Base-by-base conservation (phyloP, 1,140 invertebrate genomes). In the Cherax destructor region DNA sequence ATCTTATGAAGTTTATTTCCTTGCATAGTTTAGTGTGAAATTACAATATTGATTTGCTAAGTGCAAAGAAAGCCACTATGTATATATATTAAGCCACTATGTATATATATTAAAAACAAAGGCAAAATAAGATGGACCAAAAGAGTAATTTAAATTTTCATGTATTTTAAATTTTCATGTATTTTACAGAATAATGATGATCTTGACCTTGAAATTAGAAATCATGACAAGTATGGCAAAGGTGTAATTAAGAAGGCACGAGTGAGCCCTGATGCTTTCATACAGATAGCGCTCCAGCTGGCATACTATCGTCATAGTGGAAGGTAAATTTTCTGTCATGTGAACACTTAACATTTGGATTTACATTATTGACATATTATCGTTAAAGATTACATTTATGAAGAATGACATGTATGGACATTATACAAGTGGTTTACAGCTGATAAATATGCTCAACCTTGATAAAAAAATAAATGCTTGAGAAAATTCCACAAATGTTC, bases 221-320 rank as follows among this genome's bases (percentile, higher is more conserved):
- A 95, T 81, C 95, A 95, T 93, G 91, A 92, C 24, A 91, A 93
- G 9, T 96, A 95, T 94, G 95, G 95, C 4, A 96, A 96, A 94
- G 95, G 95, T 30, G 94, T 95, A 47, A 95, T 96, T 21, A 96
- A 96, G 92, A 94, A 94, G 77, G 95, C 94, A 86, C 94, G 94
- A 92, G 94, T 95, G 21, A 95, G 95, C 91, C 94, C 94, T 59
- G 94, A 95, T 93, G 94, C 94, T 52, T 95, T 94, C 92, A 93
- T 95, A 47, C 94, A 95, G 92, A 93, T 94, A 52, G 94, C 94
- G 4, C 88, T 95, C 9, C 94, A 95, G 93, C 86, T 95, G 21
- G 94, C 94, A 11, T 95, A 95, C 83, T 95, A 93, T 90, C 93
- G 93, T 88, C 94, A 94, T 89, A 87, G 93, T 30, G 93, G 59